Conservation (phyloP, 35 echinoderm and acorn worm genomes). For the Eucidaris tribuloides region DNA sequence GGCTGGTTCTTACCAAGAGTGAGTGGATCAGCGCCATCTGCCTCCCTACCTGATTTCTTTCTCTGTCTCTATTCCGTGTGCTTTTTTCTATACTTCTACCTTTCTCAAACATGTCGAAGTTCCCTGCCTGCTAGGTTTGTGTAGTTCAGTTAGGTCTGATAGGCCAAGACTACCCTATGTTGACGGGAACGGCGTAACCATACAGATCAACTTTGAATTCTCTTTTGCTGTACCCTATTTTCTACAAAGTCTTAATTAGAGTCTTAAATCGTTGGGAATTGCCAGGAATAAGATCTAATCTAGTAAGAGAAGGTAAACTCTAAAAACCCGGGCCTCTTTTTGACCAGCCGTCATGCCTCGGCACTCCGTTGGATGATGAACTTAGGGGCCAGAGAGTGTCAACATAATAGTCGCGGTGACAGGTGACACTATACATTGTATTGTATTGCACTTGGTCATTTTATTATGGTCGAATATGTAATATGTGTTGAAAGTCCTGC, state of each 20-base stretch:
- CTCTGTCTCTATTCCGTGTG: neutral
- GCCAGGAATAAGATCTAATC: neutral
- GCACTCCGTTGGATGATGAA: constrained; percentile 1
- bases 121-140: neutral
- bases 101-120: too few relatives aligned
- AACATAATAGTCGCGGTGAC: neutral
- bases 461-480: neutral
- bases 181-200: neutral
- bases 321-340: neutral
- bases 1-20: neutral
- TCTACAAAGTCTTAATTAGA: neutral
- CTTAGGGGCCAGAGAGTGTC: neutral
- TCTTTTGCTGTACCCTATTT: too few relatives aligned
- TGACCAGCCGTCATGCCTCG: constrained; percentile 1
- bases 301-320: neutral
- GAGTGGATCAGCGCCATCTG: neutral
- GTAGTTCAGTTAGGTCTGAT: neutral
- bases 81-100: neutral
- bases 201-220: neutral
- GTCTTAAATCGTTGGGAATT: neutral
- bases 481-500: neutral
- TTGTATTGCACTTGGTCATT: too few relatives aligned
- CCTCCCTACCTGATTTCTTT: neutral
- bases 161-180: neutral
- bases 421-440: too few relatives aligned